Conservation (phyloP, 2,113 vertebrate species). For the Bufo bufo region DNA sequence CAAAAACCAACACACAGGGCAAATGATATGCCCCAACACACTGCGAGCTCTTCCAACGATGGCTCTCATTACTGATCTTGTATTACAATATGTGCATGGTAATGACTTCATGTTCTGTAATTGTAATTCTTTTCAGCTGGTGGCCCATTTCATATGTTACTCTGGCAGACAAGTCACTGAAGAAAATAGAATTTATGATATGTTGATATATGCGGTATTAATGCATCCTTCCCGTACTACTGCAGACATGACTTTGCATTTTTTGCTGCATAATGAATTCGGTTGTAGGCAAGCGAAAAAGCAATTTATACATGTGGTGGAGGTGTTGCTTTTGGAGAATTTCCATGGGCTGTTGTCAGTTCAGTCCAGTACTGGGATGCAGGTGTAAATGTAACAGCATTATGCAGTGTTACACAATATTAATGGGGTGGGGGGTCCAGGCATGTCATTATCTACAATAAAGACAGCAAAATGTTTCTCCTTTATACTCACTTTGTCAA, state of each 20-base stretch:
- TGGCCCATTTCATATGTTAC: constrained; percentile 21
- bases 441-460: no score
- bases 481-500: no score
- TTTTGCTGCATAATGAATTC: not conserved
- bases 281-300: not conserved
- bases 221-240: not conserved
- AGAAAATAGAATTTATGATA: constrained; percentile 22
- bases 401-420: not conserved
- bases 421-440: not conserved
- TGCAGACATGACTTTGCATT: constrained; percentile 3
- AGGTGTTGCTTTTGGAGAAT: not conserved
- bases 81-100: constrained; percentile 9
- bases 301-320: not conserved
- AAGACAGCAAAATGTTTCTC: no score
- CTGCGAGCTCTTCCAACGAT: constrained; percentile 9
- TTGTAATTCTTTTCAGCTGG: not conserved
- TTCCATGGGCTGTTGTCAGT: not conserved
- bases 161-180: not conserved
- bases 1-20: constrained; percentile 56
- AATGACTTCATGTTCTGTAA: constrained; percentile 4
- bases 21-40: constrained; percentile 23
- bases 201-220: constrained; percentile 16
- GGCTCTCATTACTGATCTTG: not conserved
- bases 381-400: not conserved
- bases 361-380: not conserved